phyloP scores from a whole-genome alignment of 2,797 vertebrate species.

The Poecilia wingei region DNA sequence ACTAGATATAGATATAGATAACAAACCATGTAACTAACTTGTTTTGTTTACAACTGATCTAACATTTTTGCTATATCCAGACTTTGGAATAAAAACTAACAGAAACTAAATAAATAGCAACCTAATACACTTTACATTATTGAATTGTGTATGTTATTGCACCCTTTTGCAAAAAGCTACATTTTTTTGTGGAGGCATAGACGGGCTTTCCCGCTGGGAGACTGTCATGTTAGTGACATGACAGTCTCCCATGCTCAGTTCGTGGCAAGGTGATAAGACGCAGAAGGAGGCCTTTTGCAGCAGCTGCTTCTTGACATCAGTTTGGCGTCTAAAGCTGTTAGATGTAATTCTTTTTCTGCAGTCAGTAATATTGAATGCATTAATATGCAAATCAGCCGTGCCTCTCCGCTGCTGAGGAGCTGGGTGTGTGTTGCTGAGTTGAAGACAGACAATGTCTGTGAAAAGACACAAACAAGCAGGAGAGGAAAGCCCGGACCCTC shows the following conservation, averaged over 20 bases:
- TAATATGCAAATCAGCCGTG: not conserved
- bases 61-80: not conserved
- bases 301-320: not conserved
- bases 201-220: not conserved
- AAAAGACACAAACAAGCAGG: not conserved
- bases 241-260: not conserved
- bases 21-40: not conserved
- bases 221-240: not conserved
- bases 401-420: not conserved
- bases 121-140: not conserved
- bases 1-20: not conserved
- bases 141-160: not conserved
- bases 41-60: not conserved
- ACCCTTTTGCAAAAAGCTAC: not conserved
- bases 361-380: constrained; percentile 5
- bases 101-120: not conserved
- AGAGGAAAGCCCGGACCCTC: not conserved
- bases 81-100: not conserved
- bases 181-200: not conserved
- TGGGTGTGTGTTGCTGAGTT: not conserved
- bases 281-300: not conserved
- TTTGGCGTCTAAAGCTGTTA: not conserved
- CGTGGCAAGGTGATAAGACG: not conserved
- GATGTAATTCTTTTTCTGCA: constrained; percentile 1
- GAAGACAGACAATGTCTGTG: not conserved